These are phyloP conservation scores for Miichthys miiuy DNA, from an alignment of 2,797 vertebrate species.

Conservation along the genomic window DNA sequence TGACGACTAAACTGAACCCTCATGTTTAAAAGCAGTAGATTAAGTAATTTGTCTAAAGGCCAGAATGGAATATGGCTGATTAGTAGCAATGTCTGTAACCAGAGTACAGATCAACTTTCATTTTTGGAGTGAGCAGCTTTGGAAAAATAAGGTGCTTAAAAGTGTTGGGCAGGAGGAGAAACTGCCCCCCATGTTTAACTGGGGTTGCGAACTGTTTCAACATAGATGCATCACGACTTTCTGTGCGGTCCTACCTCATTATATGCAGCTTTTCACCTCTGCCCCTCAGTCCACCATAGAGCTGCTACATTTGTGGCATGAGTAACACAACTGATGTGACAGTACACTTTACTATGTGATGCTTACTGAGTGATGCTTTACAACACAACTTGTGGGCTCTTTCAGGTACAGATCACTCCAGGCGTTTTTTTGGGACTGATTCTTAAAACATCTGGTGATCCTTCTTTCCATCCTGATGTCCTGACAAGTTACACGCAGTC, in stretches of 20 bases:
- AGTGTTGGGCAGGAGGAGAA: not conserved
- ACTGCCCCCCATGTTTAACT: not conserved
- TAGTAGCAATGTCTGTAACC: not conserved
- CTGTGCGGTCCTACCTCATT: not conserved
- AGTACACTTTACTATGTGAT: not conserved
- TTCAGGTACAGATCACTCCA: not conserved
- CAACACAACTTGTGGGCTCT: not conserved
- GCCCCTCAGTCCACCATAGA: not conserved
- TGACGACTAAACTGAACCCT: not conserved
- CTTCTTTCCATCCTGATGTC: not conserved
- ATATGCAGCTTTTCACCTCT: not conserved
- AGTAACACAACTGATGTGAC: not conserved
- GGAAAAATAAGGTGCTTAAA: not conserved
- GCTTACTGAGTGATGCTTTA: not conserved
- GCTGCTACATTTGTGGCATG: not conserved
- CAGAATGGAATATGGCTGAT: not conserved
- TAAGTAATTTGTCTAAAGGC: not conserved
- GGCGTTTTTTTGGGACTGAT: not conserved
- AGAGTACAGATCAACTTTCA: conserved; percentile 1
- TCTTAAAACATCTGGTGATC: not conserved
- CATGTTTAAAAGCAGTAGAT: not conserved
- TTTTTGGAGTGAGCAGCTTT: not conserved
- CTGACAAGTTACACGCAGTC: not conserved
- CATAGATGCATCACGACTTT: not conserved
- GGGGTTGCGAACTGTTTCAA: not conserved